Evolutionary conservation across 1,140 invertebrate species (phyloP).

Genomic region (Camponotus floridanus): DNA sequence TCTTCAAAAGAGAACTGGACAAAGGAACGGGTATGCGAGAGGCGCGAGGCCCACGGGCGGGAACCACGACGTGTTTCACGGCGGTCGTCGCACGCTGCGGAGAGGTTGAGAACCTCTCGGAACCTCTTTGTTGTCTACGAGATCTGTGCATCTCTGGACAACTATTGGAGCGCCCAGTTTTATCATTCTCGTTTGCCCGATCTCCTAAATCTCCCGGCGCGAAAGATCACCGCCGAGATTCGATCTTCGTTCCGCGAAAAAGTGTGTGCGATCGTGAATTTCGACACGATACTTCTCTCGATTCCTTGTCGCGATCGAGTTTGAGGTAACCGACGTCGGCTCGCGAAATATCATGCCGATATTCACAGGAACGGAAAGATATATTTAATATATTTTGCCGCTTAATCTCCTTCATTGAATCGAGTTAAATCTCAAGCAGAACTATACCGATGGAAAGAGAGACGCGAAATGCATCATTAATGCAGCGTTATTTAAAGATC

Average conservation of each 20-base stretch:
- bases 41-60: slow-evolving; percentile 42
- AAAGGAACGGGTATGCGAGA: slow-evolving; percentile 71
- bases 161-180: slow-evolving; percentile 74
- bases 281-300: slow-evolving; percentile 57
- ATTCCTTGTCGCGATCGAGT: slow-evolving; percentile 38
- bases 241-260: slow-evolving; percentile 26
- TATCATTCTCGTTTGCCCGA: slow-evolving; percentile 59
- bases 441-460: not conserved
- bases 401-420: not conserved
- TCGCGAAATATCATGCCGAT: slow-evolving; percentile 50
- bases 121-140: slow-evolving; percentile 77
- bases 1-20: slow-evolving; percentile 74
- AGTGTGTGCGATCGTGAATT: slow-evolving; percentile 49
- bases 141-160: slow-evolving; percentile 58
- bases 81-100: slow-evolving; percentile 20
- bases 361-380: slow-evolving; percentile 33
- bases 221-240: not conserved
- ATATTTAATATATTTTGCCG: not conserved
- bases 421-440: not conserved
- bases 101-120: slow-evolving; percentile 72
- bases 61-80: slow-evolving; percentile 23
- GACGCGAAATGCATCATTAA: not conserved
- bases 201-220: not conserved
- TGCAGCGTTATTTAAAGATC: slow-evolving; percentile 1
- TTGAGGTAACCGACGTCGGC: slow-evolving; percentile 36